phyloP scores from a whole-genome alignment of 2,888 invertebrate species.

The Cephus rjabovi region DNA sequence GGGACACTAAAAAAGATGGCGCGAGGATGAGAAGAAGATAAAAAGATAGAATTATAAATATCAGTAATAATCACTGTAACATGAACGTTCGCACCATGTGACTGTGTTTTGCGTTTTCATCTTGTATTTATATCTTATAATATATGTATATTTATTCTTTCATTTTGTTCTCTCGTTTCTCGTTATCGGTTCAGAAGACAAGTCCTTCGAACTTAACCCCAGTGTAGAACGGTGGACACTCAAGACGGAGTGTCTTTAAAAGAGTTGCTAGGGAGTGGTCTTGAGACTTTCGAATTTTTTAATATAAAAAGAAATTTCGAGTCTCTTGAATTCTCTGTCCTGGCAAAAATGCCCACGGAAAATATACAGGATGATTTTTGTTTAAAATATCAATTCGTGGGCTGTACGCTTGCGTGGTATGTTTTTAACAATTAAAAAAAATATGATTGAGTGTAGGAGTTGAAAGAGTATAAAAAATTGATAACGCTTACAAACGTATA shows the following conservation, averaged over 20 bases:
- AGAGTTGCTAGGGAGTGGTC: neutral
- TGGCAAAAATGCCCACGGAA: neutral
- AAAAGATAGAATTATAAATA: neutral
- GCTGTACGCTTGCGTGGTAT: neutral
- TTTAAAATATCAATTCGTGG: neutral
- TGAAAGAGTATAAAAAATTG: neutral
- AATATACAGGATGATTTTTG: neutral
- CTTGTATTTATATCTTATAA: neutral
- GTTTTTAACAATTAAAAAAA: conserved; percentile 23
- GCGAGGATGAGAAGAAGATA: neutral
- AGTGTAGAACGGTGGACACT: neutral
- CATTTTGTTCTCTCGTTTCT: neutral
- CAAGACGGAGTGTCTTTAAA: neutral
- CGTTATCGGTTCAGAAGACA: neutral
- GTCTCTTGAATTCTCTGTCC: neutral
- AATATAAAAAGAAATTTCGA: neutral
- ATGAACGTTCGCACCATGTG: neutral
- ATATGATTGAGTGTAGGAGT: neutral
- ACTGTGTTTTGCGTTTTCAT: neutral
- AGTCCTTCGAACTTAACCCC: neutral
- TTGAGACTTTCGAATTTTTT: neutral
- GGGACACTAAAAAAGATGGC: neutral
- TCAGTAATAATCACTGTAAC: neutral
- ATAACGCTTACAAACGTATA: neutral
- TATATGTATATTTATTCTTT: conserved; percentile 1